Conservation (phyloP, 2,888 invertebrate species). For the Eupsilia transversa region DNA sequence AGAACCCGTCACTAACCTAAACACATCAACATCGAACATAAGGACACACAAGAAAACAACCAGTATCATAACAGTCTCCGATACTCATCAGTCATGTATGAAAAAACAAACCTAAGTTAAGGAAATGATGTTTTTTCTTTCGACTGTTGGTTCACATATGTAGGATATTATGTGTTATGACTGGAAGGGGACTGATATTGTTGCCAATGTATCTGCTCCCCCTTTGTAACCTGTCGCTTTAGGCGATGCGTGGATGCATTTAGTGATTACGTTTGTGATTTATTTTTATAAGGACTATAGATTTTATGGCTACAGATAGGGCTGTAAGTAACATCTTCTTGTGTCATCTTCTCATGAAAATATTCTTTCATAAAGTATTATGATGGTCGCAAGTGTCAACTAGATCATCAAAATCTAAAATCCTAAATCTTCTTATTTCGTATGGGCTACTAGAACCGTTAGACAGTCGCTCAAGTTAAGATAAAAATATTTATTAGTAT, state of each 20-base stretch:
- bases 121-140: constrained; percentile 51
- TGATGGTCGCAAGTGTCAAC: not conserved
- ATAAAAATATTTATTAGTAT: not conserved
- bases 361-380: not conserved
- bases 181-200: constrained; percentile 42
- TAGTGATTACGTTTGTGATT: constrained; percentile 48
- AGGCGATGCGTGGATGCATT: constrained; percentile 50
- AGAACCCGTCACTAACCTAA: not conserved
- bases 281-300: constrained; percentile 27
- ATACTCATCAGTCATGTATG: constrained; percentile 46
- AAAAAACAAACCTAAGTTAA: constrained; percentile 54
- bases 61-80: constrained; percentile 21
- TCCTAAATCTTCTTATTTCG: not conserved
- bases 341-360: not conserved
- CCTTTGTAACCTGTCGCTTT: constrained; percentile 42
- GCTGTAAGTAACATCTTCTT: not conserved
- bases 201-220: constrained; percentile 49
- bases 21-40: not conserved
- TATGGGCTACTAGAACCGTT: not conserved
- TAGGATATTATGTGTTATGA: constrained; percentile 25
- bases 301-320: constrained; percentile 20
- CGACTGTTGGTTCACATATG: constrained; percentile 36
- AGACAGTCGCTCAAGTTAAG: not conserved
- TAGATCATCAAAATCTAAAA: not conserved
- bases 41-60: constrained; percentile 7